Evolutionary conservation across 2,113 vertebrate species (phyloP).

Genomic region (Pipa parva): DNA sequence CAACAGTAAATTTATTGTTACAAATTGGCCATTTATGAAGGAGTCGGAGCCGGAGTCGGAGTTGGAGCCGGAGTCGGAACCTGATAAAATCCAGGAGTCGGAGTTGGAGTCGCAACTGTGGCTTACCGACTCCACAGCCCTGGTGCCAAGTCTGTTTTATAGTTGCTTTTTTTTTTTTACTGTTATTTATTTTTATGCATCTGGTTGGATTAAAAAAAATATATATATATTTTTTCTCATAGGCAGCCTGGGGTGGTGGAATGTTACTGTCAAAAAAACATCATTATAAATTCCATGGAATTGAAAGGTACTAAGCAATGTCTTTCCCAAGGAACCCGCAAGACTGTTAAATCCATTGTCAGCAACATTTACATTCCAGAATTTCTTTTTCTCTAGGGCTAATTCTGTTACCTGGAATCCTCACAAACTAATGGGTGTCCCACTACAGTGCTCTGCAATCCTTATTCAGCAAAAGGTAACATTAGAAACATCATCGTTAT

Average conservation of each 20-base stretch:
- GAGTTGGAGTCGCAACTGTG: no score
- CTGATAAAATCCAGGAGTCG: no score
- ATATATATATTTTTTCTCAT: neutral
- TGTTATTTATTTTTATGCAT: neutral
- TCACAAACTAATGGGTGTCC: constrained; percentile 65
- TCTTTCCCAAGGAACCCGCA: no score
- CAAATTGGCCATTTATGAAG: no score
- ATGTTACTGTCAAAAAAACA: constrained; percentile 60
- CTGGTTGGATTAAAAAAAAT: neutral
- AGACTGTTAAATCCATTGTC: no score
- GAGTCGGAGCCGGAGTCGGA: no score
- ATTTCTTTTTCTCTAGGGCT: constrained; percentile 46
- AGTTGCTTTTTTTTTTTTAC: no score
- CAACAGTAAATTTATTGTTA: no score
- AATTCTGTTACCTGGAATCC: constrained; percentile 70
- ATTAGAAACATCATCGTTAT: no score
- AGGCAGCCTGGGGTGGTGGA: constrained; percentile 64
- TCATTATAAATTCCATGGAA: constrained; percentile 53
- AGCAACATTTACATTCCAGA: neutral
- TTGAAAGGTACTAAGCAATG: constrained; percentile 55
- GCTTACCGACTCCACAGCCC: no score
- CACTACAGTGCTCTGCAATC: constrained; percentile 64
- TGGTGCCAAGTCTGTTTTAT: no score
- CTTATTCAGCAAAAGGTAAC: constrained; percentile 59
- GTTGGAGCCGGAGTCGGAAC: no score